Evolutionary conservation across 30 jellyfish, hydroid and myxozoan genomes (phyloP).

Genomic region (Nemopilema nomurai): DNA sequence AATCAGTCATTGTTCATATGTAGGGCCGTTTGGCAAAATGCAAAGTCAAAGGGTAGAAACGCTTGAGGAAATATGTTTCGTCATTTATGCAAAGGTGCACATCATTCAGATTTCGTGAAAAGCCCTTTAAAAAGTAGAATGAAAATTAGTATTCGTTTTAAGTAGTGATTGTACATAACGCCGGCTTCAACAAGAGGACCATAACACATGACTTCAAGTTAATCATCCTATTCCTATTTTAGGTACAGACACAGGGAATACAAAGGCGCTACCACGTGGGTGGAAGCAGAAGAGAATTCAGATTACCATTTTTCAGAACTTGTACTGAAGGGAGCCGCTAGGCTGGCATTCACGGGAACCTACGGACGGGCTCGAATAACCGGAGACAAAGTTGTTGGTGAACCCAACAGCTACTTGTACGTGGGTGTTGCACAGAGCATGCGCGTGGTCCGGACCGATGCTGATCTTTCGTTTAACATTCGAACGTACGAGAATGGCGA

Average conservation of each 20-base stretch:
- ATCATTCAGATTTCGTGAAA: no score
- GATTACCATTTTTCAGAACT: conserved; percentile 38
- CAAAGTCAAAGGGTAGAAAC: no score
- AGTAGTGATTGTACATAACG: no score
- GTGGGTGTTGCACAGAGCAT: conserved; percentile 53
- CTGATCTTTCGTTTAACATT: conserved; percentile 55
- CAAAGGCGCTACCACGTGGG: conserved; percentile 68
- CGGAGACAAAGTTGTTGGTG: conserved; percentile 34
- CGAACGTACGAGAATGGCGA: conserved; percentile 42
- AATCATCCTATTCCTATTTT: background rate
- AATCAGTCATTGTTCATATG: no score
- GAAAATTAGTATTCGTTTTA: no score
- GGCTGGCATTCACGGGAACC: conserved; percentile 37
- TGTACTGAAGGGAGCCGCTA: conserved; percentile 48
- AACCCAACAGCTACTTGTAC: conserved; percentile 21
- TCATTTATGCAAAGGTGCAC: no score
- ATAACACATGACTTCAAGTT: no score
- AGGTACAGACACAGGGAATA: conserved; percentile 65
- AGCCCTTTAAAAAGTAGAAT: no score
- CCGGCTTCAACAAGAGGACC: no score
- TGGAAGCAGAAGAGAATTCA: conserved; percentile 38
- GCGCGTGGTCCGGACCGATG: conserved; percentile 21
- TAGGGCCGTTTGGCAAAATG: no score
- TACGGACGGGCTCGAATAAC: conserved; percentile 9
- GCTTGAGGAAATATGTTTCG: no score